phyloP scores from a whole-genome alignment of 1,140 invertebrate genomes.

The Aphaenogaster floridana region DNA sequence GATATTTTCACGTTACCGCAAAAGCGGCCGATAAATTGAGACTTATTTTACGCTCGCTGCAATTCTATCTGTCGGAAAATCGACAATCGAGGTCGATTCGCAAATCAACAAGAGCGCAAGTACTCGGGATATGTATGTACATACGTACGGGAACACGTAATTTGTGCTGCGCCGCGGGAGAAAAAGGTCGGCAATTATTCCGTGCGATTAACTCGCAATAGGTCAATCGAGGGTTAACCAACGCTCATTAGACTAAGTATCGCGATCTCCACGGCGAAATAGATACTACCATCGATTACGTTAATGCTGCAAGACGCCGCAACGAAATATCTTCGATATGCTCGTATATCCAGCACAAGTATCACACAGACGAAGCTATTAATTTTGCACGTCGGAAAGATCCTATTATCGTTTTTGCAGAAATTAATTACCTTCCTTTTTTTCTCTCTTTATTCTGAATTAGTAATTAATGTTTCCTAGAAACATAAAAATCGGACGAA shows the following conservation, averaged over 20 bases:
- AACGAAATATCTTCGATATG: slow-evolving; percentile 37
- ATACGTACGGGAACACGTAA: slow-evolving; percentile 17
- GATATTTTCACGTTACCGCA: neutral
- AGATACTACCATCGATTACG: slow-evolving; percentile 41
- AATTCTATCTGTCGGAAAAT: slow-evolving; percentile 30
- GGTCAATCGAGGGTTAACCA: slow-evolving; percentile 50
- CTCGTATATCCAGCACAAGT: neutral
- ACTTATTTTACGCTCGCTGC: slow-evolving; percentile 17
- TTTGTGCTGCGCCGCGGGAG: slow-evolving; percentile 34
- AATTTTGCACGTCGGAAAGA: slow-evolving; percentile 10
- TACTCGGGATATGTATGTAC: neutral
- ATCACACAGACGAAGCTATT: slow-evolving; percentile 1
- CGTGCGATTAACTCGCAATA: slow-evolving; percentile 50
- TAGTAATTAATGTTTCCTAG: slow-evolving; percentile 33
- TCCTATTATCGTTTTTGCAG: neutral
- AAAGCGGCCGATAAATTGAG: neutral
- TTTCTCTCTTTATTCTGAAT: neutral
- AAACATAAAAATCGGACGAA: slow-evolving; percentile 38
- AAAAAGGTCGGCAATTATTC: slow-evolving; percentile 53
- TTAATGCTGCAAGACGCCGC: slow-evolving; percentile 15
- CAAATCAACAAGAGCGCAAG: slow-evolving; percentile 32
- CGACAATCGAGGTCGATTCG: slow-evolving; percentile 26
- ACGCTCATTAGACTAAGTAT: slow-evolving; percentile 46
- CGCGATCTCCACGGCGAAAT: slow-evolving; percentile 33
- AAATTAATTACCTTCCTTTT: slow-evolving; percentile 10